Base-by-base conservation (phyloP, 2,113 vertebrate genomes). In the Dolichotis patagonum region DNA sequence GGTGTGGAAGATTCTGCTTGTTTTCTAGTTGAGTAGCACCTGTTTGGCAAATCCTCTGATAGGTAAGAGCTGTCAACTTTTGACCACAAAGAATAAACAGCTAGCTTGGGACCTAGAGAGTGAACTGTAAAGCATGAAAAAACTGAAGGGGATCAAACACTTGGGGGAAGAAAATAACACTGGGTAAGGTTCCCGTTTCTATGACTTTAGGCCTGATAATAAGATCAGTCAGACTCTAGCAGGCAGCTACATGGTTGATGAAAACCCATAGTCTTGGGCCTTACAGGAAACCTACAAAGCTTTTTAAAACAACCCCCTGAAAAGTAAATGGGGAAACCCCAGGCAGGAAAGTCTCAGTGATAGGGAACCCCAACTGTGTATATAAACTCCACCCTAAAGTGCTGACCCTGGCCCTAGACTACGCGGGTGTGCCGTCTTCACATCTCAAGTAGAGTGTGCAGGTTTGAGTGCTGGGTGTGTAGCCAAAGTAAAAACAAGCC, bases 161-260 rank as follows among this genome's bases (percentile, higher is more conserved):
- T 52, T 63, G 19, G 41, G 63, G 69, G 83, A 78, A 88, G 69
- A 63, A 78, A 69, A 5, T 1, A 13, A 49, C 6, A n/a, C 7
- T 13, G n/a, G 1, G 26, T 52, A 19, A 58, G 13, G 17, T 32
- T 85, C 67, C 54, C 5, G 30, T 81, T 43, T 65, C 28, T 77
- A 7, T 1, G 20, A 4, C 26, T 54, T n/a, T 78, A 58, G 0
- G 32, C 2, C 11, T 87, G 6, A 43, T 2, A 14, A 19, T 5
- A 78, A 60, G 41, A 62, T 22, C 54, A 82, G 17, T 24, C 28
- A 32, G 0, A 4, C 3, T 13, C 35, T 56, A n/a, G n/a, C 4
- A 20, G 26, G 7, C 2, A 73, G 10, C 11, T 22, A 10, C 60
- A 60, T n/a, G 12, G n/a, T 54, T 41, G 12, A 62, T n/a, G 56